phyloP scores from a whole-genome alignment of 2,888 invertebrate species.

The Xylota sylvarum region DNA sequence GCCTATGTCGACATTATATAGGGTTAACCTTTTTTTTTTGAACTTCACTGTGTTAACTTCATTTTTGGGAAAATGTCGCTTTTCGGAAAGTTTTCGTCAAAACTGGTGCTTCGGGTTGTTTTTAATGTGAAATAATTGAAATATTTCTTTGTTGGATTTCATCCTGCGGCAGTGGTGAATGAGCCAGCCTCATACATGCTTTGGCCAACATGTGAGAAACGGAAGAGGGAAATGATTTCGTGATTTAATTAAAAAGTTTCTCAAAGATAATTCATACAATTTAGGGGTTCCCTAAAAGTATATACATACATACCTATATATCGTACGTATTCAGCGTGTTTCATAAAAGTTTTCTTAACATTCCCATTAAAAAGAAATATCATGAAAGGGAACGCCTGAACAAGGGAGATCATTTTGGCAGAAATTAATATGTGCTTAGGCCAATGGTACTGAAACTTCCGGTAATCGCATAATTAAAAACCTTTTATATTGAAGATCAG shows the following conservation, averaged over 20 bases:
- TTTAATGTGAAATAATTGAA: slow-evolving; percentile 74
- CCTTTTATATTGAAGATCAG: not conserved
- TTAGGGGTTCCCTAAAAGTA: slow-evolving; percentile 1
- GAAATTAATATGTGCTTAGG: slow-evolving; percentile 24
- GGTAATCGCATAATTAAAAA: slow-evolving; percentile 7
- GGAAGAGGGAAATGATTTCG: slow-evolving; percentile 53
- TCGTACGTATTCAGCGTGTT: slow-evolving; percentile 7
- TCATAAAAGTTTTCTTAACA: slow-evolving; percentile 38
- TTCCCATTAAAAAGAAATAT: slow-evolving; percentile 19
- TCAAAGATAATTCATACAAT: slow-evolving; percentile 60
- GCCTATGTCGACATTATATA: slow-evolving; percentile 18
- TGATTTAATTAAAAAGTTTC: slow-evolving; percentile 75
- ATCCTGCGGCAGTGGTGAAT: slow-evolving; percentile 35
- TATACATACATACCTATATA: not conserved
- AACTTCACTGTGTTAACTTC: slow-evolving; percentile 2
- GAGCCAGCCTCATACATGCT: slow-evolving; percentile 2
- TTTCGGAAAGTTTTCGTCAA: slow-evolving; percentile 69
- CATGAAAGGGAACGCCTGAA: not conserved
- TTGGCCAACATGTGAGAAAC: slow-evolving; percentile 52
- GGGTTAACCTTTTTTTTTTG: not conserved
- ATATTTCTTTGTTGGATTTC: slow-evolving; percentile 66
- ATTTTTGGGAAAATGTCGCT: slow-evolving; percentile 24
- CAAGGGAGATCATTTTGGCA: slow-evolving; percentile 22
- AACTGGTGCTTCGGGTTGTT: slow-evolving; percentile 63
- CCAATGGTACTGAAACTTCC: not conserved